Conservation (phyloP, 2,888 invertebrate genomes). For the Labia minor region DNA sequence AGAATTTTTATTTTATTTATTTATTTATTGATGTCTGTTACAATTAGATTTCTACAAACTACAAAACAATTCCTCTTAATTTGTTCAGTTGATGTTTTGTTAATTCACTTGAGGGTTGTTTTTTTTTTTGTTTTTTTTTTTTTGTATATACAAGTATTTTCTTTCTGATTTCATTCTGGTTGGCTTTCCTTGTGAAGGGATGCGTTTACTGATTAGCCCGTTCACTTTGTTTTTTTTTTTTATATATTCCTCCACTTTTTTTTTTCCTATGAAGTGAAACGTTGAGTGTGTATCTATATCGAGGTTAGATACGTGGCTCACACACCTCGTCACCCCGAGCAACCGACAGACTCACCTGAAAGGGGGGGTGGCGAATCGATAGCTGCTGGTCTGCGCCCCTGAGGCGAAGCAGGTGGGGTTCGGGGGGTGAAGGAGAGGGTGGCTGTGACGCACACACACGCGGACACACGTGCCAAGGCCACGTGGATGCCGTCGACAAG, state of each 20-base stretch:
- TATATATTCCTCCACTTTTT: not conserved
- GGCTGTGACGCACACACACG: conserved; percentile 5
- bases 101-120: no score
- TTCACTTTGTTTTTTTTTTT: no score
- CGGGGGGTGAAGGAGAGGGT: not conserved
- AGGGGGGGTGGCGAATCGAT: conserved; percentile 1
- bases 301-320: not conserved
- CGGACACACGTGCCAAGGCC: conserved; percentile 7
- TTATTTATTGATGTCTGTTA: no score
- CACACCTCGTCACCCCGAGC: conserved; percentile 13
- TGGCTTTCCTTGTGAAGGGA: not conserved
- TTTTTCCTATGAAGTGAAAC: not conserved
- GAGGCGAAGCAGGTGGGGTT: not conserved
- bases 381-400: not conserved
- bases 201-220: not conserved
- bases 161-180: no score
- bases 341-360: conserved; percentile 13
- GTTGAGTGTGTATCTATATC: not conserved
- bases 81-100: no score
- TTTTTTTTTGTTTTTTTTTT: no score
- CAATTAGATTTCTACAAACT: no score
- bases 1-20: no score
- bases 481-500: conserved; percentile 8
- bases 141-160: no score
- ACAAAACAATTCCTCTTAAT: no score